These are phyloP conservation scores for Euwallacea similis DNA, from an alignment of 1,140 invertebrate genomes.

Conservation along the genomic window DNA sequence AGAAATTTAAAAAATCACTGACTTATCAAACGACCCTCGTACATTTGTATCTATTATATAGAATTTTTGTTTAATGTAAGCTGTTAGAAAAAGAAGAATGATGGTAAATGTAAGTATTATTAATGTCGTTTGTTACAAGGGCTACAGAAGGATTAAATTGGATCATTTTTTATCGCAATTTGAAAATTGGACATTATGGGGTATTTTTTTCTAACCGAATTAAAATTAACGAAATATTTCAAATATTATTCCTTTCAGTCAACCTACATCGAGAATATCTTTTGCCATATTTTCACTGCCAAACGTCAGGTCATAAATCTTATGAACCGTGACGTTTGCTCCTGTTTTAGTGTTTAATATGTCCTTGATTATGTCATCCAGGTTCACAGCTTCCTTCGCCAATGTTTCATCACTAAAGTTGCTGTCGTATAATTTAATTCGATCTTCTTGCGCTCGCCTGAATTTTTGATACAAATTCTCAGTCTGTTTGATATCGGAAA, in stretches of 20 bases:
- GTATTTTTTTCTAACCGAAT: background rate
- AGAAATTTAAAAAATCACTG: no score
- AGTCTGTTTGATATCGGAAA: conserved; percentile 19
- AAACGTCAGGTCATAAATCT: conserved; percentile 58
- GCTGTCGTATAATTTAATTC: conserved; percentile 1
- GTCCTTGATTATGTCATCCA: conserved; percentile 24
- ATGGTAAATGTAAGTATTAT: no score
- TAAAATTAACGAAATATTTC: background rate
- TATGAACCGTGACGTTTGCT: conserved; percentile 56
- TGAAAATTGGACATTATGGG: background rate
- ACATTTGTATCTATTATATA: no score
- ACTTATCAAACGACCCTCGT: no score
- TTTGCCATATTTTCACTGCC: conserved; percentile 63
- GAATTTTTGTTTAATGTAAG: no score
- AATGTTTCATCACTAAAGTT: conserved; percentile 7
- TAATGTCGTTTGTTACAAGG: no score
- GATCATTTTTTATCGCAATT: no score
- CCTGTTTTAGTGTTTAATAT: conserved; percentile 48
- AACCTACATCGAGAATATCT: conserved; percentile 62
- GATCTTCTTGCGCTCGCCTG: conserved; percentile 2
- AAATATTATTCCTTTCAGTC: background rate
- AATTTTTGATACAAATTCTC: conserved; percentile 32
- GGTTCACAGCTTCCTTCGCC: background rate
- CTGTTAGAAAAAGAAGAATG: no score
- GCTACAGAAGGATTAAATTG: no score